Evolutionary conservation across 2,888 invertebrate genomes (phyloP).

Genomic region (Hoplodrina ambigua): DNA sequence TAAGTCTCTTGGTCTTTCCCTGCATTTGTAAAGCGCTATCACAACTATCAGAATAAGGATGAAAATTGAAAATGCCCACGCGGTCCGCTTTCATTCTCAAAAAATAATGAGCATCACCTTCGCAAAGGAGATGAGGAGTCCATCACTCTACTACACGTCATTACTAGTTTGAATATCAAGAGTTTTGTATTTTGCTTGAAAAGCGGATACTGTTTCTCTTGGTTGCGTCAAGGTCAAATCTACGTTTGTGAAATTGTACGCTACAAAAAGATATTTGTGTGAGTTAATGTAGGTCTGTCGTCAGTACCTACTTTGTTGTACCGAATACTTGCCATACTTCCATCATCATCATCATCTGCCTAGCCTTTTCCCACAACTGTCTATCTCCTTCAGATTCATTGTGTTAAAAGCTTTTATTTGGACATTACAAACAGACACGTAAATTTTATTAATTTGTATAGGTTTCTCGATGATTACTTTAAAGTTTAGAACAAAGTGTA

Average conservation of each 20-base stretch:
- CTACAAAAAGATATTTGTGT: not conserved
- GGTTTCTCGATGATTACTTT: too few species aligned
- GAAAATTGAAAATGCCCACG: constrained; percentile 19
- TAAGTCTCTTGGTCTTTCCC: too few species aligned
- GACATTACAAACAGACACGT: too few species aligned
- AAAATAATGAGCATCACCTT: constrained; percentile 47
- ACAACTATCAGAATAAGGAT: not conserved
- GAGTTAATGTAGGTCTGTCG: not conserved
- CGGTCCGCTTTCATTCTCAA: constrained; percentile 12
- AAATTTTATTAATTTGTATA: too few species aligned
- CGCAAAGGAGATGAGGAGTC: constrained; percentile 38
- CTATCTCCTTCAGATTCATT: too few species aligned
- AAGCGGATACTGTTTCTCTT: not conserved
- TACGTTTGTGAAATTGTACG: not conserved
- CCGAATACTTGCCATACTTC: too few species aligned
- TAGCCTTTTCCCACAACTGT: too few species aligned
- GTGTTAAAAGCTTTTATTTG: too few species aligned
- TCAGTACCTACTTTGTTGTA: too few species aligned
- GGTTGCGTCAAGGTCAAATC: constrained; percentile 16
- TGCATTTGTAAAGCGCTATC: not conserved
- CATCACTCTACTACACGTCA: constrained; percentile 27
- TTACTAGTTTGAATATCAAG: constrained; percentile 33
- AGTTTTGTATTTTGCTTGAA: constrained; percentile 15
- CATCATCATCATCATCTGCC: too few species aligned
- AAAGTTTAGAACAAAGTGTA: too few species aligned